Base-by-base conservation (phyloP, 1,140 invertebrate genomes). In the Lepidurus couesii region DNA sequence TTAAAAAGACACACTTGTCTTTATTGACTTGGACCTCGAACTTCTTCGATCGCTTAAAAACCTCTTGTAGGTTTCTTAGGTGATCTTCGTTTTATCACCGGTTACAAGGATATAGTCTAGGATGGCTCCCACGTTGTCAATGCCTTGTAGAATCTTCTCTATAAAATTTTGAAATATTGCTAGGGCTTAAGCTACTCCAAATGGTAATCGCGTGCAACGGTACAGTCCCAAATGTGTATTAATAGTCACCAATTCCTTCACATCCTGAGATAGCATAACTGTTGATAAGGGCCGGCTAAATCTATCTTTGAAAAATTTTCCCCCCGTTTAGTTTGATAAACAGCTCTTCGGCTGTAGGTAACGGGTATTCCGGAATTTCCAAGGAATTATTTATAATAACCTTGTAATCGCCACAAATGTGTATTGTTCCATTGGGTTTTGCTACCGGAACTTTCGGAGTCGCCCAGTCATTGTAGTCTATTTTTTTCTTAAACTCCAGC, bases 331-430 rank as follows among this genome's bases (percentile, higher is more conserved):
- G 77, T 76, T 79, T 81, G 0, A 81, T 53, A 81, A 86, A 85
- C 24, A 86, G 77, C 53, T 86, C 84, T 10, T 83, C 82, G 11
- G 82, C 79, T 26, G 79, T 79, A 6, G 84, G 84, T 4, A 86
- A 44, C 3, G 75, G 75, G 24, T 76, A 76, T 24, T 76, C 42
- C n/a, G 42, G 42, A 9, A 76, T 43, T 43, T 34, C 13, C 42
- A 76, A 42, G 79, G 82, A n/a, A 83, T 81, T 83, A 80, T 86
- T 86, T 7, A 87, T 77, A 7, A 85, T 86, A 4, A 82, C 81
- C 77, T 85, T 85, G 82, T 86, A 89, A 82, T 89, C 87, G 1
- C 82, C 84, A 81, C 86, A 87, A 44, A 89, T 82, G 24, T 87
- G 79, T 44, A 85, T 80, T 26, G 81, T 80, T 10, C 85, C 85